phyloP scores from a whole-genome alignment of 2,797 vertebrate genomes.

The Microhierax caerulescens region DNA sequence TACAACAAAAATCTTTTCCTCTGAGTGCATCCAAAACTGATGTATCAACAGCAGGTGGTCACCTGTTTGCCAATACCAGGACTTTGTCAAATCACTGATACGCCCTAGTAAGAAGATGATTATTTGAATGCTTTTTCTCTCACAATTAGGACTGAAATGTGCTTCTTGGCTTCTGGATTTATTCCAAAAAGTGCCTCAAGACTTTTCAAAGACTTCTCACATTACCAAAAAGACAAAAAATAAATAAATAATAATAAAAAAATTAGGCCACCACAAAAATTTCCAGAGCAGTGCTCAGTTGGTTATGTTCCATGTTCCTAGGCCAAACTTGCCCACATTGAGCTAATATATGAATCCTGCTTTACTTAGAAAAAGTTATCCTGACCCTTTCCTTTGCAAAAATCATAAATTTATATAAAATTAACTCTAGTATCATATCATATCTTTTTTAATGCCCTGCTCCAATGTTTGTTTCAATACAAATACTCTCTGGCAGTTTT shows the following conservation, averaged over 20 bases:
- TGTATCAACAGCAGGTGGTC: not conserved
- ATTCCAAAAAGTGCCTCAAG: not conserved
- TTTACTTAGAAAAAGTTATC: not conserved
- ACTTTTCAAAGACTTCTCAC: not conserved
- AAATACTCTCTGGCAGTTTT: not conserved
- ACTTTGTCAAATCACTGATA: not conserved
- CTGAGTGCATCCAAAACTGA: not conserved
- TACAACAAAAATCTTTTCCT: not conserved
- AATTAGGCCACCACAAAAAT: not conserved
- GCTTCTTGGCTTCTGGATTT: not conserved
- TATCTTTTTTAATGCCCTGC: not conserved
- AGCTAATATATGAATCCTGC: not conserved
- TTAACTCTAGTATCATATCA: not conserved
- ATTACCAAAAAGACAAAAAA: not conserved
- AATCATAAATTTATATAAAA: not conserved
- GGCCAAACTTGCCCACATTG: not conserved
- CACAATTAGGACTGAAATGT: not conserved
- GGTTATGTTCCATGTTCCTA: not conserved
- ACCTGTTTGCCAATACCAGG: not conserved
- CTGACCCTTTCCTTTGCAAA: not conserved
- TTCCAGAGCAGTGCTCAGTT: not conserved
- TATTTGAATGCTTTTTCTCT: not conserved
- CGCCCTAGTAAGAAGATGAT: accelerated
- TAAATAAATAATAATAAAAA: not conserved
- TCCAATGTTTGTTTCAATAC: not conserved